Percentiles rank a stretch among this genome's conserved stretches.
Evolutionary conservation across 35 echinoderm and acorn worm species (phyloP).

Genomic region (Ptychodera flava): DNA sequence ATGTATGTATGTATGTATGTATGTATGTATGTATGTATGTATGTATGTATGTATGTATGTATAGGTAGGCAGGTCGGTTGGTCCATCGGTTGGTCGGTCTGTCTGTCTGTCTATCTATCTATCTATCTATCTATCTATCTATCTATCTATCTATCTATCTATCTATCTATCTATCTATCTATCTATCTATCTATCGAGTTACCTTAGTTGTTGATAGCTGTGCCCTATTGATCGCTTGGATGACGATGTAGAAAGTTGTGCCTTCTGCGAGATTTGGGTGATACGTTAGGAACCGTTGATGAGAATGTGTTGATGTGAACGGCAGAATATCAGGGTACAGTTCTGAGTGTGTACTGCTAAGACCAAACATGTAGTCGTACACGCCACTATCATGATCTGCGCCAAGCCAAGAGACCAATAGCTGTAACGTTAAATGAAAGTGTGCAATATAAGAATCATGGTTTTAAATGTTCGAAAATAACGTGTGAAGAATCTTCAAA

Average conservation of each 20-base stretch:
- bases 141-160: conserved; percentile 2
- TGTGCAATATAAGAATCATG: no score
- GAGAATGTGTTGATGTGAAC: conserved; percentile 31
- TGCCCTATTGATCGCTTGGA: conserved; percentile 32
- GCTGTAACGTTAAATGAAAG: conserved; percentile 6
- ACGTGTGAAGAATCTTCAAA: no score
- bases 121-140: conserved; percentile 2
- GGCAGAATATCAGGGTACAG: conserved; percentile 22
- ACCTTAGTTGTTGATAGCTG: conserved; percentile 32
- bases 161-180: conserved; percentile 2
- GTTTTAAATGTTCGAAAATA: no score
- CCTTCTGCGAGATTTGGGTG: conserved; percentile 30
- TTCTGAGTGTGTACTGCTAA: conserved; percentile 7
- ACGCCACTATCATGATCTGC: background rate
- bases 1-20: conserved; percentile 2
- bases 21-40: background rate
- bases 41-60: background rate
- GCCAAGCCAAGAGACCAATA: conserved; percentile 22
- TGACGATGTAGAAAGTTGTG: conserved; percentile 10
- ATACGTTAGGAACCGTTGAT: conserved; percentile 25
- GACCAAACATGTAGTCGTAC: conserved; percentile 25
- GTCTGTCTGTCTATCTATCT: background rate
- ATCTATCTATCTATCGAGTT: background rate
- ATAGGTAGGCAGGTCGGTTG: background rate
- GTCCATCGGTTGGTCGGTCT: background rate